These are phyloP conservation scores for Anas acuta DNA, from an alignment of 2,797 vertebrate genomes.

Conservation along the genomic window DNA sequence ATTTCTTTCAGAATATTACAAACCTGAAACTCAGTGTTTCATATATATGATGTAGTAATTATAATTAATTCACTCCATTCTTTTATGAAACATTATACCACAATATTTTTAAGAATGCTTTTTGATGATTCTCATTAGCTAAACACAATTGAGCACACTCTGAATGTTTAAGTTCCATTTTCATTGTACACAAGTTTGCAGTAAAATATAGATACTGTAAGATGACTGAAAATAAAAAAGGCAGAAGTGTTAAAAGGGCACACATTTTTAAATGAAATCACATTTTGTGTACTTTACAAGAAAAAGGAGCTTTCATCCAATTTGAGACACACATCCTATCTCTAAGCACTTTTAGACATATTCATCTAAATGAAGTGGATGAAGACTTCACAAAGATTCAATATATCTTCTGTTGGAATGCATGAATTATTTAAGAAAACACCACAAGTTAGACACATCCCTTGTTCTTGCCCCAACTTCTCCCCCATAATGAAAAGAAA, in stretches of 20 bases:
- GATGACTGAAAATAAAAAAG: background rate
- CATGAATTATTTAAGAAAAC: conserved; percentile 20
- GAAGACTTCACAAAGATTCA: background rate
- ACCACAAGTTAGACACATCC: background rate
- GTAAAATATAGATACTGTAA: background rate
- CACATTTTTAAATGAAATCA: background rate
- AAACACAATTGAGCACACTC: background rate
- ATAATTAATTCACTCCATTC: background rate
- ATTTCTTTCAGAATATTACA: background rate
- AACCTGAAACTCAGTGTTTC: background rate
- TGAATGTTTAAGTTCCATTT: background rate
- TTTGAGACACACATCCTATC: background rate
- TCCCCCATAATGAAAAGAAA: conserved; percentile 1
- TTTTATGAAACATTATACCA: background rate
- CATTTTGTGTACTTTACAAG: background rate
- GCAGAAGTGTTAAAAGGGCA: background rate
- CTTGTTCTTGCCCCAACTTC: background rate
- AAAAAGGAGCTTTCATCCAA: background rate
- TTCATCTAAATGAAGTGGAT: background rate
- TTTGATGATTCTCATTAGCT: background rate
- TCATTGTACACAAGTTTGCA: background rate
- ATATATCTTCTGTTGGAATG: background rate
- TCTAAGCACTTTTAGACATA: background rate
- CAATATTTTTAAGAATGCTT: background rate
- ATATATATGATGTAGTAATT: conserved; percentile 2